Evolutionary conservation across 2,113 vertebrate species (phyloP), one percentile per base, ranked within the genome.

Genomic region (Rhea pennata): DNA sequence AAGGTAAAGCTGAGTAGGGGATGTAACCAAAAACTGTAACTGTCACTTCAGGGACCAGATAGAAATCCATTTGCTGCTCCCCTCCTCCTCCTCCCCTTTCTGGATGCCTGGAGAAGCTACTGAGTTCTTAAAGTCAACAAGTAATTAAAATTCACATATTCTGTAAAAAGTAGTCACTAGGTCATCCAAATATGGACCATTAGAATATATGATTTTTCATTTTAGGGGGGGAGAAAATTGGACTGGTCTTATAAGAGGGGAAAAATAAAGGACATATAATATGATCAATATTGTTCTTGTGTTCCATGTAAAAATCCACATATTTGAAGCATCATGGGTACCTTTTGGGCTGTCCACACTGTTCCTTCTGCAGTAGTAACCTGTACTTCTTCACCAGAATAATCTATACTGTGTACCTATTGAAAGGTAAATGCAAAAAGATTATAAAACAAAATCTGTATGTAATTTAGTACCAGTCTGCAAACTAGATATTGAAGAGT

Each of bases 261-360:
- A 6, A 11, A 22, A 12, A 56, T 42, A 58, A 82, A 26, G 6
- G 27, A 11, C 15, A n/a, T 29, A 12, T 46, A 44, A 6, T 71
- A 36, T 54, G 20, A 23, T 70, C 46, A 61, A 3, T 31, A 54
- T 11, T 61, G 33, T 54, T 61, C 44, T 20, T 70, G 13, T 11
- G 3, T 58, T 69, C 42, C 53, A 54, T 71, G 31, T 29, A 58
- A 64, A 67, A 87, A 33, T 44, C 12, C 33, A 61, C 33, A 20
- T 31, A 91, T 48, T n/a, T 78, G 53, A 64, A 54, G 40, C 29
- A 12, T 16, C 48, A 2, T 16, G 4, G 29, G 56, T 96, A 99
- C 99, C 99, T 99, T 99, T 67, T 99, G 99, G 50, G 99, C 98
- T 33, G 97, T 98, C 98, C 98, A 99, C 51, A 97, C 98, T 4